Evolutionary conservation across 2,113 vertebrate species (phyloP).

Genomic region (Odobenus rosmarus): DNA sequence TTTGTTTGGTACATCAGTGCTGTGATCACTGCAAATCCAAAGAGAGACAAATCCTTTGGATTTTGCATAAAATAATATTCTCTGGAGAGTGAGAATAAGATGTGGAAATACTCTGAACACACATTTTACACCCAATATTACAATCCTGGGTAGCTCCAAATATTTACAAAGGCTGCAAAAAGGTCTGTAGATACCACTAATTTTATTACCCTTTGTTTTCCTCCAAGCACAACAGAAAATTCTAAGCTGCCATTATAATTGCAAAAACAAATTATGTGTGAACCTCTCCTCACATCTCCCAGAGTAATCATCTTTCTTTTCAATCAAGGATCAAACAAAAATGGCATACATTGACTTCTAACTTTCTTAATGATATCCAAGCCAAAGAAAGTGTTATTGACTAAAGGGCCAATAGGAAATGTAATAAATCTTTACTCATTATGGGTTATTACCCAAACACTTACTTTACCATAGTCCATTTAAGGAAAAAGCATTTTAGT

Average conservation of each 20-base stretch:
- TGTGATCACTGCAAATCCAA: background rate
- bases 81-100: background rate
- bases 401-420: background rate
- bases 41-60: background rate
- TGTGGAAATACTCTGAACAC: background rate
- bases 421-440: slow-evolving; percentile 6
- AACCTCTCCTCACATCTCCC: background rate
- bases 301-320: background rate
- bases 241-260: background rate
- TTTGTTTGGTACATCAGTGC: background rate
- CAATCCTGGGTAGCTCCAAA: background rate
- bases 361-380: background rate
- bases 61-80: background rate
- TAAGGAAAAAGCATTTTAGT: slow-evolving; percentile 28
- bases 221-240: background rate
- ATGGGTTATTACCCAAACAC: background rate
- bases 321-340: background rate
- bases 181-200: background rate
- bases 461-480: background rate
- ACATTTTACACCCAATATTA: background rate
- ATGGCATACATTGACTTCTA: background rate
- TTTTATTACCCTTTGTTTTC: background rate
- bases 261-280: background rate
- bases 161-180: background rate
- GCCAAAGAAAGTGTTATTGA: background rate